Evolutionary conservation across 1,140 invertebrate species (phyloP).

Genomic region (Eufriesea mexicana): DNA sequence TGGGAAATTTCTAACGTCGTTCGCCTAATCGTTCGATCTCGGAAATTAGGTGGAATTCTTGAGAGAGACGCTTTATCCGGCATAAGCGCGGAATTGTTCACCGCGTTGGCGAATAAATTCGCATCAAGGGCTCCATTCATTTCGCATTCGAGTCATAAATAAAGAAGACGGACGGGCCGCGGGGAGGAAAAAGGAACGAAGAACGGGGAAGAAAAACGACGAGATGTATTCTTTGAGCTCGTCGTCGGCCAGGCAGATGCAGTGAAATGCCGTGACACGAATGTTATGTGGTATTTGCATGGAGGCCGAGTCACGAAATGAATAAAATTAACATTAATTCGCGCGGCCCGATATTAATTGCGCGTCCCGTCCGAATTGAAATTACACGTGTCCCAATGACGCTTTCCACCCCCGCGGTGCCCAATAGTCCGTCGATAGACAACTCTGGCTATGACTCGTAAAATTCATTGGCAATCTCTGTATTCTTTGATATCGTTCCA

Average conservation of each 20-base stretch:
- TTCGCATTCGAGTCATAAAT: slow-evolving; percentile 39
- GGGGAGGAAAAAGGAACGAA: neutral
- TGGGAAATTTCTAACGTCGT: neutral
- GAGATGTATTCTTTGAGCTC: slow-evolving; percentile 7
- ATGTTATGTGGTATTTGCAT: slow-evolving; percentile 12
- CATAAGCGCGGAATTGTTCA: slow-evolving; percentile 9
- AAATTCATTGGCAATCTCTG: slow-evolving; percentile 39
- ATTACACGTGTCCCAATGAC: neutral
- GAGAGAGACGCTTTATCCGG: neutral
- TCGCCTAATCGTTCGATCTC: no score
- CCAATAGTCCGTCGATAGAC: neutral
- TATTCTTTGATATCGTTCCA: slow-evolving; percentile 56
- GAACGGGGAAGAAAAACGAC: neutral
- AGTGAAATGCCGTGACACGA: slow-evolving; percentile 24
- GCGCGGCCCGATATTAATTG: slow-evolving; percentile 54
- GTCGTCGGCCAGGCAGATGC: neutral
- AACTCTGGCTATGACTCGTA: neutral
- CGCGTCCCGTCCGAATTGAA: neutral
- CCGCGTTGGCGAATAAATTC: slow-evolving; percentile 1
- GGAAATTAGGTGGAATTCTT: no score
- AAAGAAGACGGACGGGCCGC: neutral
- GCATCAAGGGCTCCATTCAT: slow-evolving; percentile 25
- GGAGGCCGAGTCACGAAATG: slow-evolving; percentile 41
- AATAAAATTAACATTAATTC: slow-evolving; percentile 64
- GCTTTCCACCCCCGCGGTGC: neutral